phyloP scores from a whole-genome alignment of 2,113 vertebrate genomes.

The Pardalotus punctatus region DNA sequence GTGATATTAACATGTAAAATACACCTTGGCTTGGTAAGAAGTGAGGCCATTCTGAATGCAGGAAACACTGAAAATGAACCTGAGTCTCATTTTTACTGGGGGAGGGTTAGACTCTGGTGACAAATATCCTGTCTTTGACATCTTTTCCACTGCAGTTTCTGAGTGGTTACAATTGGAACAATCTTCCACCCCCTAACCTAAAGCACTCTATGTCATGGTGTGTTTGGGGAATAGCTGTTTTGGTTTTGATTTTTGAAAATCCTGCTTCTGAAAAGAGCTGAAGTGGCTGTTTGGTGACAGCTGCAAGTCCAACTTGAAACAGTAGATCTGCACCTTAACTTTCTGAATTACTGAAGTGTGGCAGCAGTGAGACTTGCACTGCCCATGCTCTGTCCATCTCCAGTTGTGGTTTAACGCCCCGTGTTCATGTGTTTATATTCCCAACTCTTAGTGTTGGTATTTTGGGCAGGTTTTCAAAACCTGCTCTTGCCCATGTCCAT shows the following conservation, averaged over 20 bases:
- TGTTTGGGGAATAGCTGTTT: not conserved
- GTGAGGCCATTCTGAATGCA: not conserved
- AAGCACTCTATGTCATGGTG: not conserved
- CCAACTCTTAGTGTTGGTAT: fast-evolving
- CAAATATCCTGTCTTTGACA: not conserved
- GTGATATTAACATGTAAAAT: not conserved
- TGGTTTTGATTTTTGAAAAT: not conserved
- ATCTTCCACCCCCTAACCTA: not conserved
- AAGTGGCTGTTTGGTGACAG: not conserved
- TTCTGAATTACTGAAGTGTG: not conserved
- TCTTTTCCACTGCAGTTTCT: not conserved
- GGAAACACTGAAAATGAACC: not conserved
- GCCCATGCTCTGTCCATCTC: not conserved
- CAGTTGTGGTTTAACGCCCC: not conserved
- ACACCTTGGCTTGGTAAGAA: not conserved
- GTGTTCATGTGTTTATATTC: not conserved
- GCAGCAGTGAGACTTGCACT: not conserved
- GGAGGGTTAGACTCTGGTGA: not conserved
- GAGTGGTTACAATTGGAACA: not conserved
- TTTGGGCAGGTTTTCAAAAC: not conserved
- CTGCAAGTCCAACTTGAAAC: not conserved
- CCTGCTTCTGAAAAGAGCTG: not conserved
- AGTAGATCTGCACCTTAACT: not conserved
- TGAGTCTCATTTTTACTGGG: not conserved
- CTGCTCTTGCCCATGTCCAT: not conserved